phyloP scores from a whole-genome alignment of 2,888 invertebrate genomes.

The Phorcus lineatus region DNA sequence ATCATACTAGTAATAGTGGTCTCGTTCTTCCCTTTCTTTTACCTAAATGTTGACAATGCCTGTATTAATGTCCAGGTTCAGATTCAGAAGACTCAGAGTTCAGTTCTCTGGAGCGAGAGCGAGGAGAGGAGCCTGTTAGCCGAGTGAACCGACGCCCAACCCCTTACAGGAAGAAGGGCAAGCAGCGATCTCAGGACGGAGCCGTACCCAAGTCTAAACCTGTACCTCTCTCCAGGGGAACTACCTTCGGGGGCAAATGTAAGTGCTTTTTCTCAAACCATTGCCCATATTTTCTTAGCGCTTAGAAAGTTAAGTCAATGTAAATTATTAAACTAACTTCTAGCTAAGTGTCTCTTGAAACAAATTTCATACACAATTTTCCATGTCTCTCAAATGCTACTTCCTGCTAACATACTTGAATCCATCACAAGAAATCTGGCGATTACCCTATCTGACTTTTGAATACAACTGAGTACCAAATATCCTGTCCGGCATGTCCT shows the following conservation, averaged over 20 bases:
- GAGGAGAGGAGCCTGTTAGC: slow-evolving; percentile 76
- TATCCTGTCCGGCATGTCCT: no score
- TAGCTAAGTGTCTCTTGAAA: no score
- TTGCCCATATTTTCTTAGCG: background rate
- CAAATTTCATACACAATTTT: no score
- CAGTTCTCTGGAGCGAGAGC: slow-evolving; percentile 83
- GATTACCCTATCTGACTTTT: background rate
- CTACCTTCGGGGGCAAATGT: slow-evolving; percentile 17
- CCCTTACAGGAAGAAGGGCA: slow-evolving; percentile 84
- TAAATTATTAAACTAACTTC: background rate
- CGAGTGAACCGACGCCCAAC: slow-evolving; percentile 81
- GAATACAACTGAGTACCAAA: background rate
- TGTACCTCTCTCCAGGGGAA: background rate
- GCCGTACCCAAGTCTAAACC: background rate
- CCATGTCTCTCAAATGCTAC: no score
- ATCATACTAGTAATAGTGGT: no score
- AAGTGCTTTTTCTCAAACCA: background rate
- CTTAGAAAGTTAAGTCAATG: background rate
- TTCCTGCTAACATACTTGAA: no score
- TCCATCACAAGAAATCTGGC: no score
- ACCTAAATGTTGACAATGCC: background rate
- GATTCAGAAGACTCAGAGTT: slow-evolving; percentile 95
- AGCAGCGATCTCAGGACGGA: slow-evolving; percentile 29
- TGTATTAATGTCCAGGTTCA: slow-evolving; percentile 66
- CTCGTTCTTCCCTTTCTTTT: background rate